Evolutionary conservation across 1,140 invertebrate genomes (phyloP).

Genomic region (Parasteatoda tepidariorum): DNA sequence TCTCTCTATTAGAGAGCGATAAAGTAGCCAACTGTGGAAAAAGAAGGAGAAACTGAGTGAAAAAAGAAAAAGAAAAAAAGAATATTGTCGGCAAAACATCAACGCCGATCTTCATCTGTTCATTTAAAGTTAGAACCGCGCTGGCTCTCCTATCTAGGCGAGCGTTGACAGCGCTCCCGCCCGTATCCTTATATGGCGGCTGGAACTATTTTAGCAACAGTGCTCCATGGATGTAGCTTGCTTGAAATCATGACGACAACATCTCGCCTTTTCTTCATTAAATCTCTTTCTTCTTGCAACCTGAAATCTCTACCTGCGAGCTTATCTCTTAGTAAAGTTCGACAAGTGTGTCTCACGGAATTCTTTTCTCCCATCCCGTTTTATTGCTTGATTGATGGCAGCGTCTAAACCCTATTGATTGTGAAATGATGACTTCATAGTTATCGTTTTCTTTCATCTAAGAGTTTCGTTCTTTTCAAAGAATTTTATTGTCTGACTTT

Average conservation of each 20-base stretch:
- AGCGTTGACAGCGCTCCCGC: slow-evolving; percentile 57
- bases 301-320: slow-evolving; percentile 32
- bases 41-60: slow-evolving; percentile 9
- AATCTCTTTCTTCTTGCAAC: not conserved
- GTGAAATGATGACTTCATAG: too few relatives aligned
- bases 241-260: slow-evolving; percentile 47
- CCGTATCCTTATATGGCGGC: slow-evolving; percentile 55
- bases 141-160: slow-evolving; percentile 10
- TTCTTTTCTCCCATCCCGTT: too few relatives aligned
- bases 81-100: slow-evolving; percentile 6
- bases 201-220: slow-evolving; percentile 53
- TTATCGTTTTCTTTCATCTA: too few relatives aligned
- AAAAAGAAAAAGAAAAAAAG: not conserved
- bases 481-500: too few relatives aligned
- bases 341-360: not conserved
- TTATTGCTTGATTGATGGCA: too few relatives aligned
- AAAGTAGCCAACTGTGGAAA: not conserved
- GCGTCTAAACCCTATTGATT: too few relatives aligned
- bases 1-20: too few relatives aligned
- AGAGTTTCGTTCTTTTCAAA: too few relatives aligned
- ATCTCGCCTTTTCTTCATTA: not conserved
- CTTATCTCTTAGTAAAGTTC: not conserved
- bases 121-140: slow-evolving; percentile 54
- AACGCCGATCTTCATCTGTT: slow-evolving; percentile 48
- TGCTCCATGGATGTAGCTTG: not conserved